Evolutionary conservation across 2,113 vertebrate species (phyloP).

Genomic region (Brachirus orientalis): DNA sequence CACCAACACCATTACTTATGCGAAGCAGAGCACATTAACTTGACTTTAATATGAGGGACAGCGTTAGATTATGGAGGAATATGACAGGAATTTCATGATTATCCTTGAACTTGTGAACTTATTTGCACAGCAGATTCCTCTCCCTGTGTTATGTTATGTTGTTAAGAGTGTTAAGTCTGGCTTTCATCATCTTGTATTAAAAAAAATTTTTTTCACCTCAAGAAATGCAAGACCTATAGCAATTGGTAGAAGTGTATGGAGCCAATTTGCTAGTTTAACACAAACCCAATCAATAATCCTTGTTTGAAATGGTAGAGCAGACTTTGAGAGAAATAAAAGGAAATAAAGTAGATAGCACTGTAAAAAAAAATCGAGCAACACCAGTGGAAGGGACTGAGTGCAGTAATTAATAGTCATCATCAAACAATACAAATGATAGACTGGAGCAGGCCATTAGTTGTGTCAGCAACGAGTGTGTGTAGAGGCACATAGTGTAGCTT

Average conservation of each 20-base stretch:
- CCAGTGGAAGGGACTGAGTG: background rate
- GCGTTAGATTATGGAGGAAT: background rate
- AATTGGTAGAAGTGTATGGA: background rate
- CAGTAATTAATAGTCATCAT: conserved; percentile 3
- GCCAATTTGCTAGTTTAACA: conserved; percentile 23
- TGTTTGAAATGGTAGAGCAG: too few species aligned
- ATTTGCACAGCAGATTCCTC: conserved; percentile 44
- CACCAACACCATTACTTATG: background rate
- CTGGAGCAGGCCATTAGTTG: conserved; percentile 21
- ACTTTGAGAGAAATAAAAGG: too few species aligned
- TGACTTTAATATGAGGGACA: conserved; percentile 6
- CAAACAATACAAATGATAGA: conserved; percentile 7
- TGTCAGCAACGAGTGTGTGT: conserved; percentile 7
- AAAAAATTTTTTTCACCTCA: conserved; percentile 14
- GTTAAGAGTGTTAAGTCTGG: conserved; percentile 13
- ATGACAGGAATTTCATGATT: background rate
- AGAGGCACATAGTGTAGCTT: background rate
- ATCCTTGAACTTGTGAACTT: conserved; percentile 18
- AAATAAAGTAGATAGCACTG: background rate
- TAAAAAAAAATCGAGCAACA: background rate
- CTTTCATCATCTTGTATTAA: conserved; percentile 31
- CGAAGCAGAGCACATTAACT: background rate
- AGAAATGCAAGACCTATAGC: conserved; percentile 12
- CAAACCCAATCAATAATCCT: too few species aligned
- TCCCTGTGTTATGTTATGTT: conserved; percentile 20